phyloP scores from a whole-genome alignment of 1,140 invertebrate species.

The Laodelphax striatellus region DNA sequence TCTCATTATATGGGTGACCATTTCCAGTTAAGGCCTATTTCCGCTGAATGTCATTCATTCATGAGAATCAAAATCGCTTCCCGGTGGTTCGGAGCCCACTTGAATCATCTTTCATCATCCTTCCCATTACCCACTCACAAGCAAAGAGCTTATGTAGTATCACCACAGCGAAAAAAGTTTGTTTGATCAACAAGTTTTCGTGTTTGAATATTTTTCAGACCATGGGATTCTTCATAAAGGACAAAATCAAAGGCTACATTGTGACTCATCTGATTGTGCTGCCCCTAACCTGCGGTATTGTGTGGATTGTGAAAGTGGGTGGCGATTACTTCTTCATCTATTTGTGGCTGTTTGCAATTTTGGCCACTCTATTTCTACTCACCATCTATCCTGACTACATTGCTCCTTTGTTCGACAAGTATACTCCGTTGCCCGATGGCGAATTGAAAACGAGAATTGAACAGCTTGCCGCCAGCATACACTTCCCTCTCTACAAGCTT shows the following conservation, averaged over 20 bases:
- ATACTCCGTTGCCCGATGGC: constrained; percentile 89
- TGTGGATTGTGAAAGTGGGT: constrained; percentile 82
- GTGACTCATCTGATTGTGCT: constrained; percentile 63
- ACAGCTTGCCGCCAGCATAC: constrained; percentile 68
- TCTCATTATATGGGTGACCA: too few relatives aligned
- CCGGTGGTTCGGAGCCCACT: too few relatives aligned
- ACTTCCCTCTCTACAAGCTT: constrained; percentile 90
- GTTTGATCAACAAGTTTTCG: too few relatives aligned
- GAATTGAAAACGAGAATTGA: constrained; percentile 79
- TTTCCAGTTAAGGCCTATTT: too few relatives aligned
- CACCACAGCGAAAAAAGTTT: too few relatives aligned
- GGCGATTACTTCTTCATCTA: constrained; percentile 92
- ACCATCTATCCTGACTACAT: constrained; percentile 95
- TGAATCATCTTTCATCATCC: too few relatives aligned
- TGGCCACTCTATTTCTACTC: constrained; percentile 62
- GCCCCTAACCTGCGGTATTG: constrained; percentile 66
- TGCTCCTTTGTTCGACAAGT: constrained; percentile 97
- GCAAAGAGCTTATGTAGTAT: too few relatives aligned
- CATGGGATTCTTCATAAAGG: constrained; percentile 82
- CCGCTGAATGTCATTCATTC: too few relatives aligned
- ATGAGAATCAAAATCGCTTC: too few relatives aligned
- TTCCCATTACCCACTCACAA: too few relatives aligned
- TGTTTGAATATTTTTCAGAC: constrained; percentile 46
- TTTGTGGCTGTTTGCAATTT: constrained; percentile 81
- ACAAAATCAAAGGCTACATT: constrained; percentile 78